Evolutionary conservation across 1,140 invertebrate species (phyloP), one percentile per base, ranked within the genome.

Genomic region (Achatina immaculata): DNA sequence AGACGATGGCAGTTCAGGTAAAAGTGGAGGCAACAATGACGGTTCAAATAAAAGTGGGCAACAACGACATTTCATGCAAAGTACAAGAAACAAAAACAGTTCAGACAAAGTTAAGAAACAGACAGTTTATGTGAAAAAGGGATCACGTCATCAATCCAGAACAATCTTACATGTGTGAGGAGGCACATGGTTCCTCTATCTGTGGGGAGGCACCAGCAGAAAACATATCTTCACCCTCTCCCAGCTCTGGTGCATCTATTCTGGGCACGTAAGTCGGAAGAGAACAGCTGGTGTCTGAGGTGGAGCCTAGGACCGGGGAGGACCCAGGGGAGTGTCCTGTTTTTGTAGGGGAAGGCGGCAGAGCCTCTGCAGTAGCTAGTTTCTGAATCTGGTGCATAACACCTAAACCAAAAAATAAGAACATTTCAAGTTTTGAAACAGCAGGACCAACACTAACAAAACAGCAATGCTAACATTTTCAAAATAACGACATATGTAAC

Each of bases 361-460:
- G 19, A 19, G 48, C 45, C 48, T 81, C 94, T 93, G n/a, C 93
- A 92, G 90, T 95, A 58, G 94, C 94, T 71, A 98, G 92, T 58
- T 86, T 86, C 81, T 90, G 88, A 31, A 91, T 88, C 79, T 98
- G 96, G 92, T 98, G 96, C 90, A 98, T 94, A 14, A 98, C 97
- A 80, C 96, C 93, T 93, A 84, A 7, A 85, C 66, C 65, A 81
- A 65, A 66, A 48, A 76, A 24, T 73, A 68, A 11, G 21, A 68
- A 68, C 4, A 11, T 71, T 9, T 38, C 21, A 6, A 36, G 21
- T n/a, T 68, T 68, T 34, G 9, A 68, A 68, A 16, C 65, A 68
- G 65, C 31, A 31, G 14, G 11, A 68, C 34, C 21, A 68, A 68
- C 14, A 55, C n/a, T 55, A 55, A n/a, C n/a, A n/a, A n/a, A n/a